Evolutionary conservation across 2,113 vertebrate species (phyloP), one percentile per base, ranked within the genome.

Genomic region (Macquaria ambigua): DNA sequence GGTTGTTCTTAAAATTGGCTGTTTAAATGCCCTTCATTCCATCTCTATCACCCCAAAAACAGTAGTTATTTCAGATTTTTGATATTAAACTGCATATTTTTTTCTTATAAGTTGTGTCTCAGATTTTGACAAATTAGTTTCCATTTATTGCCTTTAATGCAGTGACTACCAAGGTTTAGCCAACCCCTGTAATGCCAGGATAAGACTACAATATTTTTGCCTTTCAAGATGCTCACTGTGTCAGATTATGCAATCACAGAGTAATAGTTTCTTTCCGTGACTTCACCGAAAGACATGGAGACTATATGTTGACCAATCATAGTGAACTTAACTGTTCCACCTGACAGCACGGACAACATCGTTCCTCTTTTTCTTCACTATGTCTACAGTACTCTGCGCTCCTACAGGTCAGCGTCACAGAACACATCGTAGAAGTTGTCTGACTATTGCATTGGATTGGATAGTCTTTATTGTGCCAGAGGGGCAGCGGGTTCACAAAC

Each of bases 1-100:
- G 95, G 95, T 94, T 97, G 95, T 91, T 96, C 86, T 96, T 79
- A 74, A 48, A 87, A 59, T 7, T 96, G 94, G 94, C 96, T 97
- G 95, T 95, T 80, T 37, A 80, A 81, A 67, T 77, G n/a, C 69
- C 25, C 37, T 83, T 83, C 53, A 75, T 74, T 50, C 93, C 94
- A 95, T 95, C 92, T 94, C 91, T 95, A 92, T 5, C 34, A 34
- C 34, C 34, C 34, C 34, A 34, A 21, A 16, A 43, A 84, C 39
- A 39, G 95, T 95, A 87, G 85, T 91, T 83, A 70, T 46, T 72
- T 75, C 14, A 59, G 21, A n/a, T 69, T 61, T 74, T 41, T 81
- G 3, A 79, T 25, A 68, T 79, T 82, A 68, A 68, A 76, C 78
- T 41, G 14, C 37, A 50, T 77, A 64, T 56, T 43, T 74, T 74